Base-by-base conservation (phyloP, 2,888 invertebrate species). In the Petrolisthes manimaculis region DNA sequence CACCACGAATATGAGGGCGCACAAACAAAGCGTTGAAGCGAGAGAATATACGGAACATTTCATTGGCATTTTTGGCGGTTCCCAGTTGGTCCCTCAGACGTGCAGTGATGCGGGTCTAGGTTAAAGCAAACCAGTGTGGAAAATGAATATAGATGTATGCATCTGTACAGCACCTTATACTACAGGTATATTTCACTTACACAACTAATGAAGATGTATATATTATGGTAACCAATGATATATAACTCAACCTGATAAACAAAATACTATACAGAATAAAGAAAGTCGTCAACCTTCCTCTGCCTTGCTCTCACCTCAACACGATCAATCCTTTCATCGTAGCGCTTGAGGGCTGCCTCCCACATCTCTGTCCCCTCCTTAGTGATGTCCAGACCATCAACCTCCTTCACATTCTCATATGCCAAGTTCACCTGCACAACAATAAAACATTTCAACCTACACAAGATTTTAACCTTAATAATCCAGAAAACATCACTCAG, bases 21-120 rank as follows among this genome's bases (percentile, higher is more conserved):
- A 99, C 98, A 94, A 99, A 99, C 83, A 99, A 94, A 0, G 99
- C 99, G 94, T 99, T 99, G 94, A 99, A 99, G 24, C 99, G 96
- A 0, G 98, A 98, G 94, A 95, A 95, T 61, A 91, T 91, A n/a
- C 98, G 95, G 94, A 99, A 99, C 99, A 99, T 99, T 93, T 99
- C 99, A 93, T 99, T 99, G 37, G 99, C 99, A 94, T 99, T 99
- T 94, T 98, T 98, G 0, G 99, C 99, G 0, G 98, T 98, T 84
- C 99, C 99, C 69, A 99, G 94, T 93, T 99, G 99, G 94, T 99
- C 99, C 89, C 99, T 95, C 5, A 99, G 95, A 93, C 98, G 97
- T 0, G 99, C 98, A 0, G 99, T 99, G 92, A 99, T 99, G 91
- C 98, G 95, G 0, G 99, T 97, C 94, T 90, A 88, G 21, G 14